Evolutionary conservation across 2,888 invertebrate genomes (phyloP).

Genomic region (Pyrgus malvae): DNA sequence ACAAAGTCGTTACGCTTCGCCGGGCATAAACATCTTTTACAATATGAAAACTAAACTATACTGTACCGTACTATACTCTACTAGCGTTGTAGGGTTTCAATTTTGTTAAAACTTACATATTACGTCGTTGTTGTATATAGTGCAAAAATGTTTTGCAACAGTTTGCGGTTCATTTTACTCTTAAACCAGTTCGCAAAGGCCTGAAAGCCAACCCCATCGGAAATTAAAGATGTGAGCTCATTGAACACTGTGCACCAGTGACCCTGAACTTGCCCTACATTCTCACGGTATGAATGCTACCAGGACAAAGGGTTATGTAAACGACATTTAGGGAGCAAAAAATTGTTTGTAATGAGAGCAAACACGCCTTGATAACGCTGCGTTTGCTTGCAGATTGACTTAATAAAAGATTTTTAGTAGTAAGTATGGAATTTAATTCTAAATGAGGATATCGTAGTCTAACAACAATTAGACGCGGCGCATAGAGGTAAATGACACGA

Average conservation of each 20-base stretch:
- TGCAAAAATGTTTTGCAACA: background rate
- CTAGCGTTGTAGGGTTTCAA: no score
- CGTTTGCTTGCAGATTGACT: no score
- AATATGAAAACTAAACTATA: no score
- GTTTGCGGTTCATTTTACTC: conserved; percentile 49
- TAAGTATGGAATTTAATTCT: no score
- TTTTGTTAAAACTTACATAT: no score
- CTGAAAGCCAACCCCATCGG: conserved; percentile 38
- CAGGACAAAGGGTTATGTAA: conserved; percentile 59
- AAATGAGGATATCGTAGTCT: background rate
- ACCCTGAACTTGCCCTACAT: conserved; percentile 75
- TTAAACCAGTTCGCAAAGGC: conserved; percentile 45
- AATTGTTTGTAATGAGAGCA: conserved; percentile 11
- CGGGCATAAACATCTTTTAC: no score
- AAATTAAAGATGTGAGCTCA: conserved; percentile 42
- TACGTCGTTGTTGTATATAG: no score
- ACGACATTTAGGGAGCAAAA: conserved; percentile 42
- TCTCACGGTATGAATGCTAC: conserved; percentile 64
- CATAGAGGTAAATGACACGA: conserved; percentile 6
- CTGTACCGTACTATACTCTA: no score
- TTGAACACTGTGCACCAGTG: conserved; percentile 48
- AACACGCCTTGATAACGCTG: background rate
- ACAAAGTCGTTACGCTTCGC: no score
- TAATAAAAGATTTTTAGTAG: no score
- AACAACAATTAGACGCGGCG: no score